A percentile compares a stretch with the other conserved stretches of the same genome.
Evolutionary conservation across 2,797 vertebrate species (phyloP).

Genomic region (Ataeniobius toweri): DNA sequence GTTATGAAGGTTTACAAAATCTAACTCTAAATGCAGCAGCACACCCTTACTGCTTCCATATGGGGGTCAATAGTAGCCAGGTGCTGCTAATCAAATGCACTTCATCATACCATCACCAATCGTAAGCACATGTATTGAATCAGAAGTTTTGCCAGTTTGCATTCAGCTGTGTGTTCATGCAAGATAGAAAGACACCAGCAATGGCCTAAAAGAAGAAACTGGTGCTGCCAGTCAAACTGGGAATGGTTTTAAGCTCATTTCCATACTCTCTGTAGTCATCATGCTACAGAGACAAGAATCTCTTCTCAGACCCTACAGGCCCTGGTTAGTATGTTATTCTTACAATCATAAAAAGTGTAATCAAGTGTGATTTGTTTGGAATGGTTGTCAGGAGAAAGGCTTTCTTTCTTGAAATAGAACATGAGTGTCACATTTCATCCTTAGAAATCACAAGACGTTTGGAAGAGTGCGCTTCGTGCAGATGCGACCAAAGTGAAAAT

Average conservation of each 20-base stretch:
- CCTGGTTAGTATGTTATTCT: background rate
- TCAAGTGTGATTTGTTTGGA: background rate
- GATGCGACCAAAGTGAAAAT: background rate
- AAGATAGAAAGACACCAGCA: background rate
- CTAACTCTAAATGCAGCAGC: background rate
- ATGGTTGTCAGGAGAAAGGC: constrained; percentile 2
- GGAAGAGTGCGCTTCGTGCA: background rate
- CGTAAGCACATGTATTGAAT: background rate
- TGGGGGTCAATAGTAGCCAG: constrained; percentile 5
- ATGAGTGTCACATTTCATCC: background rate
- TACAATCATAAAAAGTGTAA: background rate
- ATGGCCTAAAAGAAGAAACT: background rate
- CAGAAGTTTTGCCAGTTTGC: background rate
- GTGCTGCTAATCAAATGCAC: constrained; percentile 4
- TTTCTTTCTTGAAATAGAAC: background rate
- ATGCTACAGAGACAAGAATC: background rate
- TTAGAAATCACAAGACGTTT: background rate
- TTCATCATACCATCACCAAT: constrained; percentile 3
- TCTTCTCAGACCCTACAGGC: background rate
- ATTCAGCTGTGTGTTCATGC: background rate
- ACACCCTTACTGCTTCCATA: constrained; percentile 2
- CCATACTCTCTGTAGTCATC: background rate
- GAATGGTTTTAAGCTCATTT: background rate
- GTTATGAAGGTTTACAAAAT: constrained; percentile 7
- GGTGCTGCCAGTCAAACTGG: background rate